Evolutionary conservation across 1,140 invertebrate species (phyloP), one percentile per base, ranked within the genome.

Genomic region (Periplaneta americana): DNA sequence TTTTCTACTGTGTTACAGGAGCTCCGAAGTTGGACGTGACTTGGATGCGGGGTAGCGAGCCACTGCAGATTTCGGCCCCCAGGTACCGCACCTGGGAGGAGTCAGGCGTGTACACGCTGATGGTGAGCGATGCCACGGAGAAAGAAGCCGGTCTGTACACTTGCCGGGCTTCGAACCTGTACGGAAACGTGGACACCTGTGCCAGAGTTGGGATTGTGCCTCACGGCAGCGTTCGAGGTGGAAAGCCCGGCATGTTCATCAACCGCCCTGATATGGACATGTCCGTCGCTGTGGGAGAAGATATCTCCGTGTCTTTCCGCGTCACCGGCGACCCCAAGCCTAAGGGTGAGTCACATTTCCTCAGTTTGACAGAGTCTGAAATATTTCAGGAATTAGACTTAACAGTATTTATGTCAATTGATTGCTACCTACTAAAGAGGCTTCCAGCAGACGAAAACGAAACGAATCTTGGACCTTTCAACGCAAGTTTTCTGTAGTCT

Each of bases 91-190:
- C 92, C 1, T 92, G 93, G 83, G 87, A 90, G 1, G 97, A 98
- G 86, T 91, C 92, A 74, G 96, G 95, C 0, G 89, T 99, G 28
- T 96, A 99, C 85, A 97, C 98, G 3, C 88, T 98, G 80, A 92
- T 96, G 78, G 91, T 97, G 10, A 93, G 91, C 1, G 92, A 94
- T 86, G 93, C 93, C 0, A 91, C 94, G 74, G 93, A 96, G 80
- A 94, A 94, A 79, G 97, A 99, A 86, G 93, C 93, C 80, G 98
- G 98, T 8, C 92, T 96, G 37, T 98, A 98, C 86, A 95, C 94
- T 0, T 98, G 95, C 85, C 92, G 93, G 83, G 96, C 96, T 2
- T 92, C 91, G 83, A 97, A 96, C 87, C 90, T 89, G 36, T 92
- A 94, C 83, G 96, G 96, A 5, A 92, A 93, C 86, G 93, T 94